Evolutionary conservation across 2,797 vertebrate species (phyloP).

Genomic region (Crax fasciolata): DNA sequence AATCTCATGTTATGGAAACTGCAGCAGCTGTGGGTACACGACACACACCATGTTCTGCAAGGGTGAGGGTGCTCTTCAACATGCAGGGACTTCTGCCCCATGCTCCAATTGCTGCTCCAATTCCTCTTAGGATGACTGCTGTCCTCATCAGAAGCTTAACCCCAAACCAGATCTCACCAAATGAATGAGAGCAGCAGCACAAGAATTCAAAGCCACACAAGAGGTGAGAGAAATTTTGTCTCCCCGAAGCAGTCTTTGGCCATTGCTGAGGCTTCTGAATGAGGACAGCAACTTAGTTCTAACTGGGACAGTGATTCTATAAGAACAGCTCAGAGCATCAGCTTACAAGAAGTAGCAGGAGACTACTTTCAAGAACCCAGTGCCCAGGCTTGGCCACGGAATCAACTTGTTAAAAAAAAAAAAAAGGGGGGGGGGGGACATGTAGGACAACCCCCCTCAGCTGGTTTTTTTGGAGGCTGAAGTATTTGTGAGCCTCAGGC

Average conservation of each 20-base stretch:
- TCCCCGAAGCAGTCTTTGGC: background rate
- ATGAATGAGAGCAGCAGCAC: background rate
- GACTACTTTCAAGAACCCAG: background rate
- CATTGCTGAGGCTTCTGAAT: background rate
- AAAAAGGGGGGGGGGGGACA: too few relatives aligned
- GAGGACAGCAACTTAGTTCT: slow-evolving; percentile 3
- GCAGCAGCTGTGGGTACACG: background rate
- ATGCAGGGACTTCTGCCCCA: fast-evolving
- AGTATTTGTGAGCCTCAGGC: background rate
- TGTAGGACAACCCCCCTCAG: background rate
- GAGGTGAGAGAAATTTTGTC: background rate
- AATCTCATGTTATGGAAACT: background rate
- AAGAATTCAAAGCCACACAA: background rate
- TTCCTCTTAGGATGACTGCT: background rate
- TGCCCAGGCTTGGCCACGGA: background rate
- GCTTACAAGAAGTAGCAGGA: background rate
- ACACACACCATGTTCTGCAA: background rate
- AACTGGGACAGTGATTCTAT: slow-evolving; percentile 5
- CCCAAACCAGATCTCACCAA: slow-evolving; percentile 8
- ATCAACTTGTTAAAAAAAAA: background rate
- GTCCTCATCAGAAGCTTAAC: background rate
- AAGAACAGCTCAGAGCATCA: slow-evolving; percentile 3
- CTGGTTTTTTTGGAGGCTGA: background rate
- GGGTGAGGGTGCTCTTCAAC: background rate
- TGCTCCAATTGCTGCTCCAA: background rate